Percentiles rank a stretch among this genome's conserved stretches.
Evolutionary conservation across 1,140 invertebrate genomes (phyloP).

Genomic region (Megalopta genalis): DNA sequence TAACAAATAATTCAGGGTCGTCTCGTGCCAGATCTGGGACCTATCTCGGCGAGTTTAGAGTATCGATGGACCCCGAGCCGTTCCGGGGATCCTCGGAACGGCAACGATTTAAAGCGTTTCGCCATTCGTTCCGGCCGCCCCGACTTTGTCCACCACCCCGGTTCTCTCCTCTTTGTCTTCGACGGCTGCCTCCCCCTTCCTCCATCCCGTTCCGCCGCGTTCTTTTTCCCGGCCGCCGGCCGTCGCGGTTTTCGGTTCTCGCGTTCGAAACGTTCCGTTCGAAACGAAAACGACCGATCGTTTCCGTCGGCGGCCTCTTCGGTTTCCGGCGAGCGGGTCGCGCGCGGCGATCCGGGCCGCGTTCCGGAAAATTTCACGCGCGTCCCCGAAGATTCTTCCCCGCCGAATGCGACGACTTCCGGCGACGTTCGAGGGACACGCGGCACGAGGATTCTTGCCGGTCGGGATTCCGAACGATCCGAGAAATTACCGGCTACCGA

Average conservation of each 20-base stretch:
- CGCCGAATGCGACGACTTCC: background rate
- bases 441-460: background rate
- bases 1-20: constrained; percentile 72
- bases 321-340: too few species aligned
- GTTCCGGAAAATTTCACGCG: background rate
- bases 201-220: too few species aligned
- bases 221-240: too few species aligned
- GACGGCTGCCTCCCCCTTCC: too few species aligned
- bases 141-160: background rate
- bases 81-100: constrained; percentile 25
- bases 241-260: too few species aligned
- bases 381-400: background rate
- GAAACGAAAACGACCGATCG: background rate
- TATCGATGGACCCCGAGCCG: constrained; percentile 47
- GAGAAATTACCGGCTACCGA: background rate
- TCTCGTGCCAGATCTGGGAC: constrained; percentile 71
- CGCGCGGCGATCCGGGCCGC: background rate
- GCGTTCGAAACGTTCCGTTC: too few species aligned
- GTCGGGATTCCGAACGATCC: background rate
- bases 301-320: too few species aligned
- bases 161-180: too few species aligned
- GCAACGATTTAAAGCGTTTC: constrained; percentile 46
- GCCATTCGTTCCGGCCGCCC: constrained; percentile 13
- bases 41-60: constrained; percentile 65
- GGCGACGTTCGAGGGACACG: background rate